Evolutionary conservation across 2,888 invertebrate species (phyloP), one percentile per base, ranked within the genome.

Genomic region (Ptilodon capucinus): DNA sequence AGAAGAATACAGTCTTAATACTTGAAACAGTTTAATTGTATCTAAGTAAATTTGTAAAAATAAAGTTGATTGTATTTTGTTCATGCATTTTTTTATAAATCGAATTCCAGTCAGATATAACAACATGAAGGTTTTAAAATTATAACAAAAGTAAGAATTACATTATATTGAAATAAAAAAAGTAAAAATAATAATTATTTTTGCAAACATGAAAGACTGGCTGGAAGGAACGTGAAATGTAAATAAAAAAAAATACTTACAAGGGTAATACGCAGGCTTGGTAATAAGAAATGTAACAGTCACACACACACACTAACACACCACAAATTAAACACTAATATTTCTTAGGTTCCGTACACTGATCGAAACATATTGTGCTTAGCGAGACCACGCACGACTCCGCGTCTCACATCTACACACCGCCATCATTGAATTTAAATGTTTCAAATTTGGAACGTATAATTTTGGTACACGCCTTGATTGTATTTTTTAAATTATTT

Each of bases 401-500:
- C 39, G 40, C 48, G 32, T 39, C 30, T 44, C 32, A 25, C 39
- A 46, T 34, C n/a, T 21, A 51, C 44, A 44, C 23, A 41, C 38
- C 46, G 62, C 64, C 71, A 69, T 74, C 16, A 46, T 65, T 41
- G 23, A 30, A 25, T 25, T 9, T 14, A 40, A 2, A 43, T 45
- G 34, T 57, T 53, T 40, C 54, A 35, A 46, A 44, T 47, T 49
- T 54, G 45, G 17, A 53, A 56, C 50, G 57, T 58, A 59, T 42
- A 42, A 60, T 57, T 58, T 49, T 46, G 28, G 67, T 54, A 57
- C 59, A 61, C 64, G 54, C 61, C 61, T 64, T 51, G 55, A 58
- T 51, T 56, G 42, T 64, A 52, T 67, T 64, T 63, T 68, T 70
- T 68, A 61, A 60, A 60, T 60, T 66, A 51, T 62, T 57, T 52